A percentile compares a stretch with the other conserved stretches of the same genome.
phyloP scores from a whole-genome alignment of 2,113 vertebrate genomes.

The Podarcis cretensis region DNA sequence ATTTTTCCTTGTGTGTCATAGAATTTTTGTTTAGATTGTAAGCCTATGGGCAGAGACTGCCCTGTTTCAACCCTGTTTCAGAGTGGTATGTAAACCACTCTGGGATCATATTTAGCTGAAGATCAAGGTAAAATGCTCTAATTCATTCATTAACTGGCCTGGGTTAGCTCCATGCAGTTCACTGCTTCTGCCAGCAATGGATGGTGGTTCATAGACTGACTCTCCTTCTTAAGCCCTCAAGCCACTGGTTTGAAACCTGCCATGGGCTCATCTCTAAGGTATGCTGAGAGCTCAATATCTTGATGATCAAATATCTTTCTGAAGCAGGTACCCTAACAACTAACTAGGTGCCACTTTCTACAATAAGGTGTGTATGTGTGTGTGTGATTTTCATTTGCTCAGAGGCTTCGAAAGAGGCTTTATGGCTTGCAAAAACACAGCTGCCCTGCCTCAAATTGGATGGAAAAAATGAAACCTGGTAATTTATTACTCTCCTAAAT shows the following conservation, averaged over 20 bases:
- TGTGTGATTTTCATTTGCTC: constrained; percentile 64
- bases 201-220: background rate
- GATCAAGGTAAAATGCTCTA: too few relatives aligned
- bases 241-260: background rate
- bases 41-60: too few relatives aligned
- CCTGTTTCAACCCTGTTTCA: too few relatives aligned
- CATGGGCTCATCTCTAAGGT: background rate
- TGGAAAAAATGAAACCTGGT: constrained; percentile 71
- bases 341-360: constrained; percentile 52
- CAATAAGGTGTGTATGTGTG: constrained; percentile 51
- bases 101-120: too few relatives aligned
- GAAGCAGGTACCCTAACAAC: too few relatives aligned
- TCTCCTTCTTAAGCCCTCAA: background rate
- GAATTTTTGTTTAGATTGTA: too few relatives aligned
- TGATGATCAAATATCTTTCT: too few relatives aligned
- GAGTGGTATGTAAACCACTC: too few relatives aligned
- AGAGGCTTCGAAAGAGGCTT: constrained; percentile 69
- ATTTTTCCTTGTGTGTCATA: too few relatives aligned
- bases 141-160: too few relatives aligned
- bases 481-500: constrained; percentile 83
- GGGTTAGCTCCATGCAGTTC: background rate
- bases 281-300: too few relatives aligned
- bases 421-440: constrained; percentile 79
- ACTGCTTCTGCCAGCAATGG: background rate
- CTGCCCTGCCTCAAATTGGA: constrained; percentile 80